These are phyloP conservation scores for Protonibea diacanthus DNA, from an alignment of 2,797 vertebrate species.

Conservation along the genomic window DNA sequence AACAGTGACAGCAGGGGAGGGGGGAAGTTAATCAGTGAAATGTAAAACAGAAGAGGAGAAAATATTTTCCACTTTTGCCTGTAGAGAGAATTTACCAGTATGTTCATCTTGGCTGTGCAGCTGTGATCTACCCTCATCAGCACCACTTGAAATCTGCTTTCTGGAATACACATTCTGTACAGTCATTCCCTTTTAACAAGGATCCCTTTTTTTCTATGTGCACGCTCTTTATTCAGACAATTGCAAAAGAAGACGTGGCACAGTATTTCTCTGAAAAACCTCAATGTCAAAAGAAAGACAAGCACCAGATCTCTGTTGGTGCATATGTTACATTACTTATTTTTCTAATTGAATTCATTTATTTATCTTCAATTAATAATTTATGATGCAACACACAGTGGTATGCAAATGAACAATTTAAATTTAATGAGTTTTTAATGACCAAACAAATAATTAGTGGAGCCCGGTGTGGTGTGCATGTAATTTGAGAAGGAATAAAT, in stretches of 20 bases:
- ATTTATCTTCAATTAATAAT: constrained; percentile 91
- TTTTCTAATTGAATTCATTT: constrained; percentile 89
- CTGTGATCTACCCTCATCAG: constrained; percentile 60
- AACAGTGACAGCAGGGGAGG: constrained; percentile 70
- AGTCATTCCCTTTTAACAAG: constrained; percentile 43
- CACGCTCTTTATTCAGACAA: constrained; percentile 42
- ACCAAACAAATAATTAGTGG: constrained; percentile 90
- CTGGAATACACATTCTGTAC: constrained; percentile 53
- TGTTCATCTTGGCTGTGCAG: constrained; percentile 51
- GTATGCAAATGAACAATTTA: constrained; percentile 91
- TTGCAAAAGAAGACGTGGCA: constrained; percentile 23
- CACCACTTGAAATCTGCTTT: constrained; percentile 55
- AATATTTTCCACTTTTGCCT: constrained; percentile 64
- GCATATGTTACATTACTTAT: constrained; percentile 87
- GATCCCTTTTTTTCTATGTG: constrained; percentile 34
- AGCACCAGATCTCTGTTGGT: constrained; percentile 78
- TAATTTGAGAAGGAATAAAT: constrained; percentile 86
- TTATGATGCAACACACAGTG: constrained; percentile 88
- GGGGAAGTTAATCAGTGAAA: constrained; percentile 68
- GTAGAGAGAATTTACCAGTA: constrained; percentile 49
- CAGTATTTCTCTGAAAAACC: constrained; percentile 55
- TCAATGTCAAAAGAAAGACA: constrained; percentile 85
- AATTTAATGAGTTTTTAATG: constrained; percentile 92
- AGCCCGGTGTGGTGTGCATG: constrained; percentile 85
- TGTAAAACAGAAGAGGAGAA: constrained; percentile 65